These are phyloP conservation scores for Martes martes DNA, from an alignment of 2,113 vertebrate genomes.

Conservation along the genomic window DNA sequence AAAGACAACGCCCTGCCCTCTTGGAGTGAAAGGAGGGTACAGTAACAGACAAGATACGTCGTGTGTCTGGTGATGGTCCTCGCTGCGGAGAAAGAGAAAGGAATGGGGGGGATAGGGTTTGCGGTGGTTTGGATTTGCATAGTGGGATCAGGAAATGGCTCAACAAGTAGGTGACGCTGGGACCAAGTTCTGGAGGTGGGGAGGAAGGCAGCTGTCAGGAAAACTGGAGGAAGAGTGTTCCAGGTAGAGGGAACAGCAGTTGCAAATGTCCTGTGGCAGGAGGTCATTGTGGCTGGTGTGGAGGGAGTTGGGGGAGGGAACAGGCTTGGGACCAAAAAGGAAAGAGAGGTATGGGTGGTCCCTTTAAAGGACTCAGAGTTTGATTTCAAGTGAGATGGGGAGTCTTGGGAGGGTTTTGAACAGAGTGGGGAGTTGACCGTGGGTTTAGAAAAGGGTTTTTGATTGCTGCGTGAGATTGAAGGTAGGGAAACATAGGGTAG, in stretches of 20 bases:
- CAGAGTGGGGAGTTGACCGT: not conserved
- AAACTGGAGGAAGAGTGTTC: not conserved
- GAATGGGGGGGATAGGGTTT: not conserved
- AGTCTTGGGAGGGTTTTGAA: not conserved
- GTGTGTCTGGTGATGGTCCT: not conserved
- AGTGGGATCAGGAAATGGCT: not conserved
- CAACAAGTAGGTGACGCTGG: not conserved
- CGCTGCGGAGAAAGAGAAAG: not conserved
- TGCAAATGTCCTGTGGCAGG: not conserved
- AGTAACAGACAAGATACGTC: fast-evolving
- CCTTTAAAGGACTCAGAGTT: not conserved
- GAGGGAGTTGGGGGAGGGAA: not conserved
- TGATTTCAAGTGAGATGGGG: not conserved
- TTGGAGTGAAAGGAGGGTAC: fast-evolving
- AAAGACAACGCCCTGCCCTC: not conserved
- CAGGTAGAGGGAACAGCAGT: not conserved
- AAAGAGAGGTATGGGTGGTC: not conserved
- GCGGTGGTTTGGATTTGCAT: too few species aligned
- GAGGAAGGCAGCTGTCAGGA: not conserved
- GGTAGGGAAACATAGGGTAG: too few species aligned
- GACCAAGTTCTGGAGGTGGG: not conserved
- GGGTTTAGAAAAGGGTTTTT: not conserved
- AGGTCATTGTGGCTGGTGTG: not conserved
- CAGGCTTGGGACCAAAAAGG: too few species aligned
- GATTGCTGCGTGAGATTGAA: fast-evolving